These are phyloP conservation scores for Melanargia galathea DNA, from an alignment of 2,888 invertebrate genomes.

Conservation along the genomic window DNA sequence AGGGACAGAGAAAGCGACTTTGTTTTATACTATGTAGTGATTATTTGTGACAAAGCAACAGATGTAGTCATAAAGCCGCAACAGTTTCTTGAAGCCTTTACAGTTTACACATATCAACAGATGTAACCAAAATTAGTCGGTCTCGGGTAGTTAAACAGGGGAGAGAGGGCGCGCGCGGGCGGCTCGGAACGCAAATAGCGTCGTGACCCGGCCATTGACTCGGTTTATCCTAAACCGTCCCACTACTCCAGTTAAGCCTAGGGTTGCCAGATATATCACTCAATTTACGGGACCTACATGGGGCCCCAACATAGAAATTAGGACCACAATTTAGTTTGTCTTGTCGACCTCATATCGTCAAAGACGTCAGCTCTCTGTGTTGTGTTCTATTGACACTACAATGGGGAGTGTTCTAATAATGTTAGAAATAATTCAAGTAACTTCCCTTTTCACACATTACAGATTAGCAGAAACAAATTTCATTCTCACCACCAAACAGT, in stretches of 20 bases:
- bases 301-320: background rate
- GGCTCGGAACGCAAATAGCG: slow-evolving; percentile 75
- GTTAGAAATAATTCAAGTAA: too few species aligned
- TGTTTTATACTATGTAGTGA: too few species aligned
- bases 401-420: too few species aligned
- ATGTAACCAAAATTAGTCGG: slow-evolving; percentile 71
- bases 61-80: slow-evolving; percentile 21
- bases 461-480: too few species aligned
- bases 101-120: slow-evolving; percentile 54
- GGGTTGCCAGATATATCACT: slow-evolving; percentile 15
- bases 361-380: too few species aligned
- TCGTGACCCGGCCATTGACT: slow-evolving; percentile 82
- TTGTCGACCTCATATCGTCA: too few species aligned
- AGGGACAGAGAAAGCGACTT: too few species aligned
- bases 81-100: slow-evolving; percentile 36
- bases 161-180: slow-evolving; percentile 57
- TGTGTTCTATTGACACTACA: too few species aligned
- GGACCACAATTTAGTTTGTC: too few species aligned
- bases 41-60: slow-evolving; percentile 18
- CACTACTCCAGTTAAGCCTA: slow-evolving; percentile 76
- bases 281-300: slow-evolving; percentile 8
- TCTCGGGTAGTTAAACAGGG: slow-evolving; percentile 68
- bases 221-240: slow-evolving; percentile 81
- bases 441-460: too few species aligned
- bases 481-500: too few species aligned